Conservation (phyloP, 2,888 invertebrate species). For the Ypsolopha scabrella region DNA sequence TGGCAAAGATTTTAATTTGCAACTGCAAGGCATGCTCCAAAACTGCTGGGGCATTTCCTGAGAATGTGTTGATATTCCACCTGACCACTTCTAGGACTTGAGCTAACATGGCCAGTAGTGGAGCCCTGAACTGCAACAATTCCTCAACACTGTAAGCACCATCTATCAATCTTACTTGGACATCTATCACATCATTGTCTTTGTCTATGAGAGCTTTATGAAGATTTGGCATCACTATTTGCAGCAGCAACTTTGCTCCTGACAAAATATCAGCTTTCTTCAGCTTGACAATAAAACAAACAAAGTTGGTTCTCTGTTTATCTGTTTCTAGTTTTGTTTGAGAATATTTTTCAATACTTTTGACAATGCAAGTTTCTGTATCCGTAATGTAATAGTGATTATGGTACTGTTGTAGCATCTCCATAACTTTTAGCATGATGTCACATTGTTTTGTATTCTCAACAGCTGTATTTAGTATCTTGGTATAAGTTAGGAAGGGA, state of each 20-base stretch:
- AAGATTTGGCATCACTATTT: slow-evolving; percentile 48
- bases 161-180: slow-evolving; percentile 33
- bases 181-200: slow-evolving; percentile 26
- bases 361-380: slow-evolving; percentile 40
- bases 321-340: slow-evolving; percentile 26
- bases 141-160: slow-evolving; percentile 31
- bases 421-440: slow-evolving; percentile 43
- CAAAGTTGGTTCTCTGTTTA: slow-evolving; percentile 28
- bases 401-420: slow-evolving; percentile 32
- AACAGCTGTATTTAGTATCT: slow-evolving; percentile 38
- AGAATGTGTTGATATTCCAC: slow-evolving; percentile 42
- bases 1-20: slow-evolving; percentile 31
- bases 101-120: slow-evolving; percentile 49
- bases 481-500: slow-evolving; percentile 35
- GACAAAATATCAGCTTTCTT: slow-evolving; percentile 31
- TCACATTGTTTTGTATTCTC: slow-evolving; percentile 38
- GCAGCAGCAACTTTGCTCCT: slow-evolving; percentile 34
- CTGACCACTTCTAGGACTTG: slow-evolving; percentile 44
- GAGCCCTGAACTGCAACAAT: slow-evolving; percentile 40
- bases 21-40: slow-evolving; percentile 35
- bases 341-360: slow-evolving; percentile 26
- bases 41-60: slow-evolving; percentile 23
- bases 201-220: slow-evolving; percentile 35
- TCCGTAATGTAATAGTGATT: slow-evolving; percentile 41
- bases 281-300: slow-evolving; percentile 35